Conservation (phyloP, 2,797 vertebrate species). For the Balearica regulorum region DNA sequence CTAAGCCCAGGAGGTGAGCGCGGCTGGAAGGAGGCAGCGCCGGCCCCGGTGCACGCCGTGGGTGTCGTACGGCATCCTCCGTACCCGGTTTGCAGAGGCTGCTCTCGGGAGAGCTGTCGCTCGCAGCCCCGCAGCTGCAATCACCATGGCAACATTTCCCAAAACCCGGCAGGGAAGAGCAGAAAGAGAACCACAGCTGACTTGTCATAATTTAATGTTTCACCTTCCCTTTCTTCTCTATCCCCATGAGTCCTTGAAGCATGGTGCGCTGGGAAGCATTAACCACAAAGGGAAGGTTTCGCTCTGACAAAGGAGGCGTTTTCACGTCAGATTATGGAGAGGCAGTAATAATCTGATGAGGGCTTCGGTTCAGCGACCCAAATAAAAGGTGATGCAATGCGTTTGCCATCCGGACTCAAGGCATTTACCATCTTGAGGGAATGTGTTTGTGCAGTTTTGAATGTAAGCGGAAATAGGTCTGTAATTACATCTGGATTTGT, state of each 20-base stretch:
- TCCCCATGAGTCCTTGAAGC: not conserved
- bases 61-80: not conserved
- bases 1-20: not conserved
- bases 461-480: not conserved
- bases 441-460: not conserved
- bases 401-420: not conserved
- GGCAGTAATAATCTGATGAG: not conserved
- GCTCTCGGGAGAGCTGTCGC: constrained; percentile 54
- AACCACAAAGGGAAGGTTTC: not conserved
- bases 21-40: not conserved
- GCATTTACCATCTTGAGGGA: not conserved
- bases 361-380: not conserved
- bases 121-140: constrained; percentile 39
- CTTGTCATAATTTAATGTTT: not conserved
- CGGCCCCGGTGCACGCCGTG: not conserved
- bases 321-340: not conserved
- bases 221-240: not conserved
- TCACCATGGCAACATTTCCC: constrained; percentile 61
- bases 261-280: not conserved
- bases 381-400: not conserved
- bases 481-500: not conserved
- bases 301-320: not conserved
- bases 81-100: not conserved
- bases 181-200: not conserved
- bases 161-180: not conserved